Conservation (phyloP, 2,888 invertebrate genomes). For the Periphyllus acericola region DNA sequence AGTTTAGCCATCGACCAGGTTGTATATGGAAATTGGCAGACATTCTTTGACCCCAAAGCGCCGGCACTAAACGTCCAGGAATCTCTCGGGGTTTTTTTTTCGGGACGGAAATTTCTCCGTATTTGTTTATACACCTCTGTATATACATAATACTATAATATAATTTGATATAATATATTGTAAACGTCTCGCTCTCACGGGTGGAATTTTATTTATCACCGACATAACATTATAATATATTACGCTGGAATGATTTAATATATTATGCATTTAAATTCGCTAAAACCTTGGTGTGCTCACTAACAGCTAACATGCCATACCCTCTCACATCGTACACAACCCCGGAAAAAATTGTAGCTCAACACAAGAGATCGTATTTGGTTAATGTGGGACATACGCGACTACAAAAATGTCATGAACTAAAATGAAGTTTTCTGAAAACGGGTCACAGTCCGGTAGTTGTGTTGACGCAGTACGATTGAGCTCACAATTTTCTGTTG, state of each 20-base stretch:
- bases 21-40: constrained; percentile 34
- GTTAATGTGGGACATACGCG: too few species aligned
- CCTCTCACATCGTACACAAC: too few species aligned
- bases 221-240: too few species aligned
- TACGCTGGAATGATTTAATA: not conserved
- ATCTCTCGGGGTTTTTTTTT: not conserved
- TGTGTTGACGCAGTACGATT: not conserved
- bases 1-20: constrained; percentile 16
- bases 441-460: not conserved
- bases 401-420: constrained; percentile 15
- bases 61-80: not conserved
- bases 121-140: not conserved
- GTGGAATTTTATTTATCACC: not conserved
- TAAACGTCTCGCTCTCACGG: not conserved
- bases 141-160: not conserved
- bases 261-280: not conserved
- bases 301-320: not conserved
- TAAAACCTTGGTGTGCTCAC: not conserved
- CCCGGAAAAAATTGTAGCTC: too few species aligned
- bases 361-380: too few species aligned
- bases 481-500: not conserved
- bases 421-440: not conserved
- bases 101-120: not conserved
- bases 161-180: too few species aligned
- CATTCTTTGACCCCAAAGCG: constrained; percentile 1